Conservation (phyloP, 2,888 invertebrate genomes). For the Meteorus colon region DNA sequence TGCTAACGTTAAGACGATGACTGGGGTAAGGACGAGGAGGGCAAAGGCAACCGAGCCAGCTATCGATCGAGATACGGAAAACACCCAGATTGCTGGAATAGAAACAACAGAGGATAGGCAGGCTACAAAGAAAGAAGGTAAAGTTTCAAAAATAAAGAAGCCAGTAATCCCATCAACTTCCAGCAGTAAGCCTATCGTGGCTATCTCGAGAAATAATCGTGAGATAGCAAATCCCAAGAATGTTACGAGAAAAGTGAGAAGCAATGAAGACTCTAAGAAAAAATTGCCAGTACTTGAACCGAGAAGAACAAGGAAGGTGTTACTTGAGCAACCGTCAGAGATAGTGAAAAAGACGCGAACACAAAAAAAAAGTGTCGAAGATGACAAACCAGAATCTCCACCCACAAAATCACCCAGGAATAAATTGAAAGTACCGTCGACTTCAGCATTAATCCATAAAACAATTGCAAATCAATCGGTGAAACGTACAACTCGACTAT, state of each 20-base stretch:
- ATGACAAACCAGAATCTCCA: not conserved
- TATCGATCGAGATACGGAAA: not conserved
- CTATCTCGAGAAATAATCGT: not conserved
- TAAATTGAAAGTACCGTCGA: not conserved
- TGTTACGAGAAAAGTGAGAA: not conserved
- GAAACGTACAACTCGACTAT: conserved; percentile 4
- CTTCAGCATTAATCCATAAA: not conserved
- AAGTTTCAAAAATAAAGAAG: not conserved
- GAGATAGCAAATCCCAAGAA: not conserved
- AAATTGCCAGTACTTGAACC: not conserved
- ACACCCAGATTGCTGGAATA: not conserved
- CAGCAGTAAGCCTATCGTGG: not conserved
- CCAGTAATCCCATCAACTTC: not conserved
- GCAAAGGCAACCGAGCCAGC: not conserved
- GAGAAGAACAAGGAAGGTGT: not conserved
- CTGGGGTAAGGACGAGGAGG: not conserved
- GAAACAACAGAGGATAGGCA: conserved; percentile 2
- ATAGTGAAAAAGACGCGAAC: not conserved
- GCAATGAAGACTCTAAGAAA: not conserved
- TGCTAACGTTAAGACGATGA: not conserved
- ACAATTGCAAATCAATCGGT: not conserved
- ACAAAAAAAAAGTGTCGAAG: not conserved
- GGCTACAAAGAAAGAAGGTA: conserved; percentile 7
- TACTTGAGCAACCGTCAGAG: not conserved
- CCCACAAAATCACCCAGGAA: not conserved